A percentile compares a stretch with the other conserved stretches of the same genome.
Evolutionary conservation across 2,888 invertebrate genomes (phyloP).

Genomic region (Trisateles emortualis): DNA sequence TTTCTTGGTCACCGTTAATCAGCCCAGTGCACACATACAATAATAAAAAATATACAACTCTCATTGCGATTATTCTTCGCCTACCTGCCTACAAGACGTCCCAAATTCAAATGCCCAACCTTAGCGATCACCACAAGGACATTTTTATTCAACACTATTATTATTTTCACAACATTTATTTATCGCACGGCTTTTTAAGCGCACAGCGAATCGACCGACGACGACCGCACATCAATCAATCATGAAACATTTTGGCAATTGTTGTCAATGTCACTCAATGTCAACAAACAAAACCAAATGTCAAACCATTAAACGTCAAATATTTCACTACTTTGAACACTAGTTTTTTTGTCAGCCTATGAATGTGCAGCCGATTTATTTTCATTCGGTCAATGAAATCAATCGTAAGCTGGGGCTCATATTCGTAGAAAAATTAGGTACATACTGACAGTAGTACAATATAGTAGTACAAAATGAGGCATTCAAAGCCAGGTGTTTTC

Average conservation of each 20-base stretch:
- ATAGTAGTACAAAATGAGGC: too few relatives aligned
- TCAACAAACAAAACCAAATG: slow-evolving; percentile 16
- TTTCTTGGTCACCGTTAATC: slow-evolving; percentile 69
- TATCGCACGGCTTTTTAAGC: slow-evolving; percentile 6
- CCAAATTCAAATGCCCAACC: slow-evolving; percentile 28
- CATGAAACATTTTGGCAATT: slow-evolving; percentile 26
- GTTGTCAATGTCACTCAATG: background rate
- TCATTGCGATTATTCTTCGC: slow-evolving; percentile 63
- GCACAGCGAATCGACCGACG: slow-evolving; percentile 6
- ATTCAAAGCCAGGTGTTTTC: too few relatives aligned
- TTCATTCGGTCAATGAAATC: background rate
- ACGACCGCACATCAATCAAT: slow-evolving; percentile 26
- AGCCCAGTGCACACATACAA: slow-evolving; percentile 69
- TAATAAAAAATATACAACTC: slow-evolving; percentile 67
- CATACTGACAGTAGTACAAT: too few relatives aligned
- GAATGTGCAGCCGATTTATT: background rate
- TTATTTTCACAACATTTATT: slow-evolving; percentile 13
- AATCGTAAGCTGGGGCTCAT: too few relatives aligned
- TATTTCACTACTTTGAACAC: background rate
- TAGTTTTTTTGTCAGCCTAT: background rate
- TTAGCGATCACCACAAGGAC: slow-evolving; percentile 17
- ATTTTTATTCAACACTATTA: slow-evolving; percentile 23
- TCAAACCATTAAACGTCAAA: slow-evolving; percentile 11
- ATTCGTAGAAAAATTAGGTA: too few relatives aligned
- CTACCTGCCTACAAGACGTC: slow-evolving; percentile 59